phyloP scores from a whole-genome alignment of 1,140 invertebrate species.

The Atopsyche davidsoni region DNA sequence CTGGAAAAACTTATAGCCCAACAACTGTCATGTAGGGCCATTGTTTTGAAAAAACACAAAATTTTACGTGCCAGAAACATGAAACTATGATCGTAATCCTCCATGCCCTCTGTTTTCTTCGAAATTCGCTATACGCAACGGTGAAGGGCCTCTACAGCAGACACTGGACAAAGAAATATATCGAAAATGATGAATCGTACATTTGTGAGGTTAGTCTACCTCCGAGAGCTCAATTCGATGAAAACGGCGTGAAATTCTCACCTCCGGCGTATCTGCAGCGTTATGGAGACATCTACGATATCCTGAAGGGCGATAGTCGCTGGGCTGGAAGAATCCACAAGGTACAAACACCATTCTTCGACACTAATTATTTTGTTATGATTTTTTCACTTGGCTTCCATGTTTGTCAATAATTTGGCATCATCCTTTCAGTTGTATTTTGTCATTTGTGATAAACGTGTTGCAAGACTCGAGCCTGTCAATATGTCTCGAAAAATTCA shows the following conservation, averaged over 20 bases:
- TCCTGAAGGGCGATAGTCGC: slow-evolving; percentile 9
- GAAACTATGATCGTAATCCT: slow-evolving; percentile 11
- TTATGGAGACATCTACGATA: slow-evolving; percentile 20
- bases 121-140: neutral
- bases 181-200: neutral
- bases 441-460: no score
- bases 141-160: neutral
- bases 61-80: slow-evolving; percentile 6
- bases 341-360: neutral
- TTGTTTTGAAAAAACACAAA: slow-evolving; percentile 11
- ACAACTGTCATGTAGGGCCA: slow-evolving; percentile 1
- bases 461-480: no score
- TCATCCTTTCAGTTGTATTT: no score
- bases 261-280: slow-evolving; percentile 19
- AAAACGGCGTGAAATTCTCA: slow-evolving; percentile 17
- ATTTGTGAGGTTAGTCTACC: slow-evolving; percentile 4
- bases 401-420: no score
- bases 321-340: slow-evolving; percentile 16
- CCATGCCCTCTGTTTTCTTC: slow-evolving; percentile 5
- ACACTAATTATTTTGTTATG: neutral
- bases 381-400: no score
- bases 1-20: no score
- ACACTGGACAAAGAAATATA: neutral
- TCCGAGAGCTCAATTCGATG: slow-evolving; percentile 6
- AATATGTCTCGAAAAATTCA: no score